Conservation (phyloP, 2,113 vertebrate species). For the Bubalus kerabau region DNA sequence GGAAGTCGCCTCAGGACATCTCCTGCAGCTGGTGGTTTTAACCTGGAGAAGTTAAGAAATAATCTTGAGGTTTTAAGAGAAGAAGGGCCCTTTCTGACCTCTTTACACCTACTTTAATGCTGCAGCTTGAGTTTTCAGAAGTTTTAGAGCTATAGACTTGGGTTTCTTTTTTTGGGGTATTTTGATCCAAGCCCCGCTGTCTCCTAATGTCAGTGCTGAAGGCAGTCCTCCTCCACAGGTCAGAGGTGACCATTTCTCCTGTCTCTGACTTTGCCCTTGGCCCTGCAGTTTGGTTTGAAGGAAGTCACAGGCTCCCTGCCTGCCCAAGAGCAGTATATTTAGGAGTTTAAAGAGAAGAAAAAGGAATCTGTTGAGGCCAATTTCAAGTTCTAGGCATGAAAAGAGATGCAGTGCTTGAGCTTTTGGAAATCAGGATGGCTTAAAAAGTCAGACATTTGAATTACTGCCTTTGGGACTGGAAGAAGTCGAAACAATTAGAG, state of each 20-base stretch:
- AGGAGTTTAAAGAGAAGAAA: background rate
- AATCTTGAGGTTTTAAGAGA: background rate
- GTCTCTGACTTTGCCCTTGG: background rate
- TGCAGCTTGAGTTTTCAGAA: background rate
- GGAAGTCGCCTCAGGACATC: background rate
- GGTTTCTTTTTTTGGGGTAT: background rate
- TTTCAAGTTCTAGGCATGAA: conserved; percentile 36
- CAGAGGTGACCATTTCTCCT: background rate
- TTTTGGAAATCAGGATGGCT: conserved; percentile 24
- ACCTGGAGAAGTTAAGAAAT: background rate
- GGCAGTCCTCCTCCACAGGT: background rate
- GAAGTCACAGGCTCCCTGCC: background rate
- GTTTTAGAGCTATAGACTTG: background rate
- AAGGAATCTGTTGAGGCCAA: background rate
- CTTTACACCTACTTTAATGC: background rate
- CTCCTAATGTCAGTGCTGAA: background rate
- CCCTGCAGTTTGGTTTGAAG: background rate
- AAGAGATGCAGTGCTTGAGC: background rate
- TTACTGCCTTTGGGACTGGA: conserved; percentile 25
- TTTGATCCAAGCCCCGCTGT: background rate
- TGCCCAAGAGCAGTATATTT: conserved; percentile 3
- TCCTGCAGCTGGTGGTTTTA: background rate
- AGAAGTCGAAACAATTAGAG: conserved; percentile 42
- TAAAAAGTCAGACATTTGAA: conserved; percentile 21
- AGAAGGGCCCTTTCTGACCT: background rate